Evolutionary conservation across 2,113 vertebrate species (phyloP), one percentile per base, ranked within the genome.

Genomic region (Syngnathoides biaculeatus): DNA sequence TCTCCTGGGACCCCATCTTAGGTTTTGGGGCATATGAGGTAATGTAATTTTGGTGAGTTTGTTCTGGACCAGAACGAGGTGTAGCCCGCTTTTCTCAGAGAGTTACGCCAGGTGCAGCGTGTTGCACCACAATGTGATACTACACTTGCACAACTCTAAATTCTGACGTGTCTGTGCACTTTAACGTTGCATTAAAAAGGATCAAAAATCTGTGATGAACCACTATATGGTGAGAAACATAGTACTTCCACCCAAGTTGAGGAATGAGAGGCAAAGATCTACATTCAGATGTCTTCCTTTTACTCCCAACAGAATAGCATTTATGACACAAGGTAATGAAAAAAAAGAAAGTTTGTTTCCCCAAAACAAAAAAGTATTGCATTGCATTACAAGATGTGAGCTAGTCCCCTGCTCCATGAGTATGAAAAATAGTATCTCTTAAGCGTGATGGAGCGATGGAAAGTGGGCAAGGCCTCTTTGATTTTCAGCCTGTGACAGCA

Each of bases 401-500:
- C 62, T 39, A 75, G 66, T 77, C 66, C 68, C 57, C 40, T 70
- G 47, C 61, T 64, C 58, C 62, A 27, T 1, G 64, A 27, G 50
- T 66, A 24, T 43, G 48, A 70, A 62, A 52, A 63, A 68, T 69
- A 0, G 56, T 53, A 64, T 58, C 56, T 55, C 20, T 6, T 19
- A 11, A 40, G 60, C 64, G 63, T 47, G 50, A 65, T 47, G 52
- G 70, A 69, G 61, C 12, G 5, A 68, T 67, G 71, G 69, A 38
- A 75, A 75, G 55, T 67, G 50, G 47, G 48, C 52, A 50, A 68
- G 57, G 77, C 63, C 45, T 59, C 53, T 8, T 67, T 65, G 68
- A 69, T 57, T 80, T 72, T 52, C 65, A 75, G 59, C 13, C 48
- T 67, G 60, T 52, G 63, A 68, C 73, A 73, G 27, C 24, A 47